These are phyloP conservation scores for Mionectes macconnelli DNA, from an alignment of 2,113 vertebrate species.

Conservation along the genomic window DNA sequence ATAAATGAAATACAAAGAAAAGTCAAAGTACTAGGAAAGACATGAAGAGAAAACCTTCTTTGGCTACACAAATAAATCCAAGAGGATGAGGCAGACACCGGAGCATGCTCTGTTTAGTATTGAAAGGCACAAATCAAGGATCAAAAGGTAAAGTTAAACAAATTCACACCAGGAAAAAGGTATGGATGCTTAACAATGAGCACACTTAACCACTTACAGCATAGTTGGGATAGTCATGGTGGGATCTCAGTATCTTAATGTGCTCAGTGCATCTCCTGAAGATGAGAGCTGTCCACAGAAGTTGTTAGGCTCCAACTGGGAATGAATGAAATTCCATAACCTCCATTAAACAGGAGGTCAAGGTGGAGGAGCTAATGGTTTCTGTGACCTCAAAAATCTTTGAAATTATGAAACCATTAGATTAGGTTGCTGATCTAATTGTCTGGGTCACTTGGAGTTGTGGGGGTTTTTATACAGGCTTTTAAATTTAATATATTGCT, in stretches of 20 bases:
- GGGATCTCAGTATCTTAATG: neutral
- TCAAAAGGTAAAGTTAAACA: neutral
- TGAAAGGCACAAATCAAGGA: neutral
- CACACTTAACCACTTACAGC: neutral
- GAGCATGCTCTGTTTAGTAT: rapidly evolving
- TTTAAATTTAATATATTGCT: neutral
- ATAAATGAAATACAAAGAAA: constrained; percentile 1
- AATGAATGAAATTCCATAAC: constrained; percentile 44
- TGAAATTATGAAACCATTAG: constrained; percentile 46
- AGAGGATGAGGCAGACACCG: neutral
- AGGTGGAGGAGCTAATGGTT: constrained; percentile 34
- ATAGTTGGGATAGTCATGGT: neutral
- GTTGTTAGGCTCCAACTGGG: neutral
- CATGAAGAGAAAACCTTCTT: neutral
- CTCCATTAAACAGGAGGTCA: constrained; percentile 17
- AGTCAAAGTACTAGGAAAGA: neutral
- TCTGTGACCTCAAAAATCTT: constrained; percentile 36
- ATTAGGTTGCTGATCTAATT: constrained; percentile 27
- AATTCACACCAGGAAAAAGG: neutral
- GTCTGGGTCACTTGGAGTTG: neutral
- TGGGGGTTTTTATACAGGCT: neutral
- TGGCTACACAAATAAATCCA: neutral
- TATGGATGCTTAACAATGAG: neutral
- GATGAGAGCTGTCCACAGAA: neutral
- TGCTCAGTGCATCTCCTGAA: neutral